Evolutionary conservation across 2,888 invertebrate species (phyloP).

Genomic region (Lasioglossum morio): DNA sequence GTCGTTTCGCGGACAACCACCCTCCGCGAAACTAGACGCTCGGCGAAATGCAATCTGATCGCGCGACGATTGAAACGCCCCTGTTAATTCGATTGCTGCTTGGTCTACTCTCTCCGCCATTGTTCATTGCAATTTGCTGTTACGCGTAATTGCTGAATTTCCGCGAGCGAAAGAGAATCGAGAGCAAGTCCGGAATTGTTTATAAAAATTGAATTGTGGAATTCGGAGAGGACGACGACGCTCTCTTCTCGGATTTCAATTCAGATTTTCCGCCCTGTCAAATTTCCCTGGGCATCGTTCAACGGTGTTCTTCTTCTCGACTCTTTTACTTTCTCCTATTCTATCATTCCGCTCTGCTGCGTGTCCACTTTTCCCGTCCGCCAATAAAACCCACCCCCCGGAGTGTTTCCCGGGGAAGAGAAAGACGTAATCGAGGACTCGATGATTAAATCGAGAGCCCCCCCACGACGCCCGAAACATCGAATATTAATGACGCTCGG

Average conservation of each 20-base stretch:
- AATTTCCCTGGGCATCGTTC: not conserved
- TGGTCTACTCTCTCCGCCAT: not conserved
- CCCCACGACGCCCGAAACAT: not conserved
- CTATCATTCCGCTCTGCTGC: slow-evolving; percentile 41
- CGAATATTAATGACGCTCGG: not conserved
- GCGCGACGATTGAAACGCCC: not conserved
- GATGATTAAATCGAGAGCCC: slow-evolving; percentile 21
- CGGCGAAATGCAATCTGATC: not conserved
- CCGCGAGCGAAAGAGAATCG: not conserved
- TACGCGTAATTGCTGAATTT: not conserved
- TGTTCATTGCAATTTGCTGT: not conserved
- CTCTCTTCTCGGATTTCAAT: not conserved
- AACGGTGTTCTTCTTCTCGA: not conserved
- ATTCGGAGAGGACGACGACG: too few relatives aligned
- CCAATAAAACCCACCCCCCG: slow-evolving; percentile 15
- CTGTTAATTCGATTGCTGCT: slow-evolving; percentile 1
- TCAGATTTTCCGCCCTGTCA: slow-evolving; percentile 53
- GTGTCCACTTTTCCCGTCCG: slow-evolving; percentile 18
- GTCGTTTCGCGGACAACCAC: not conserved
- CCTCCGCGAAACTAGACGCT: not conserved
- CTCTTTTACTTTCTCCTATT: slow-evolving; percentile 32
- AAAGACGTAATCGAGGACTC: slow-evolving; percentile 15
- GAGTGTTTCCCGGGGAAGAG: not conserved
- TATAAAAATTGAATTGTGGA: not conserved
- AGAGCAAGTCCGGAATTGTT: not conserved